Evolutionary conservation across 2,888 invertebrate species (phyloP), one percentile per base, ranked within the genome.

Genomic region (Linnaemya tessellans): DNA sequence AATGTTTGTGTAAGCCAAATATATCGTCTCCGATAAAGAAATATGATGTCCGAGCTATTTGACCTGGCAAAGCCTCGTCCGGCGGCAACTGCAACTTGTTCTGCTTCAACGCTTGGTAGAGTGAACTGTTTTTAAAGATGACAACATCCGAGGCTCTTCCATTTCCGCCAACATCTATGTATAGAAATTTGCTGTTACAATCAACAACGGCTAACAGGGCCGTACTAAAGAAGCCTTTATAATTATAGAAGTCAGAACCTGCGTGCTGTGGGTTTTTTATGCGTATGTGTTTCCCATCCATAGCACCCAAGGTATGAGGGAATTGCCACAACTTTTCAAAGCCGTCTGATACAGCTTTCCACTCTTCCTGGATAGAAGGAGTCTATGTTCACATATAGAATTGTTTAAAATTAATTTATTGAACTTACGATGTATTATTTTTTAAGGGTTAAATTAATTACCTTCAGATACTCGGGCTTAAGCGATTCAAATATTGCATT

Each of bases 21-120:
- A 51, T 68, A 20, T 68, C 68, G 10, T 68, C 68, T 35, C 68
- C 68, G 13, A 68, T 54, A 15, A 68, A 68, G 15, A 38, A 68
- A 9, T 54, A 51, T 3, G 51, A 13, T 11, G 51, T 68, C 38
- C 54, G 51, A 15, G 9, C 2, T 18, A 51, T 35, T 51, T 67
- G 49, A 18, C 67, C 67, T n/a, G 67, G 67, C 67, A 67, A 67
- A 13, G 51, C 35, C 51, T 51, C 35, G 0, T 67, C 62, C 1
- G 62, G 20, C 4, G 62, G 41, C 20, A 41, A 41, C 0, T 62
- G 18, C 20, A 62, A 20, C 62, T 41, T 41, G 5, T 13, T 22
- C 38, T 62, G 62, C 62, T 62, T 41, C 41, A 62, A 22, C 1
- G 62, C 62, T 4, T 41, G 41, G 18, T 41, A 62, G 41, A 62